A percentile compares a stretch with the other conserved stretches of the same genome.
Conservation (phyloP, 2,797 vertebrate species). For the Heliangelus exortis region DNA sequence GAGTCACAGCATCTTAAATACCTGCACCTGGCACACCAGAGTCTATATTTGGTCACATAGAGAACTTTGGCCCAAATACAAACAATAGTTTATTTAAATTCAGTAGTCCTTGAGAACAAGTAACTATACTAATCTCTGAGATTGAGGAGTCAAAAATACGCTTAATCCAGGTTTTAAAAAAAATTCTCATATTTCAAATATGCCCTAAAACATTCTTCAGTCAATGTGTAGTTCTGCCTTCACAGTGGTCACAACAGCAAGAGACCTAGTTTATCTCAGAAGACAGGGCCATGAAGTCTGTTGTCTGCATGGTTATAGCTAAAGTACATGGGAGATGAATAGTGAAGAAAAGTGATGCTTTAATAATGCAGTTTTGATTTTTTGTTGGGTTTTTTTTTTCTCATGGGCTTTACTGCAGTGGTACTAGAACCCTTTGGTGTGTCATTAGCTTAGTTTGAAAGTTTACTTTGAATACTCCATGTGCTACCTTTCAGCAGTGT, state of each 20-base stretch:
- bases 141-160: not conserved
- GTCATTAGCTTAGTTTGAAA: not conserved
- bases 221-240: not conserved
- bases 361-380: not conserved
- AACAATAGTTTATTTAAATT: not conserved
- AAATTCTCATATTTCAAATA: not conserved
- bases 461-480: not conserved
- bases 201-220: not conserved
- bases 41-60: not conserved
- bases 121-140: not conserved
- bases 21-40: not conserved
- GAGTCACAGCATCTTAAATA: not conserved
- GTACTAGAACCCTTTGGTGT: not conserved
- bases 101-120: not conserved
- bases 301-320: not conserved
- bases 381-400: not conserved
- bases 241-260: not conserved
- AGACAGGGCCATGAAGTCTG: not conserved
- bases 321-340: not conserved
- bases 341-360: not conserved
- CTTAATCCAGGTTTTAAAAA: not conserved
- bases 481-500: not conserved
- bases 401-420: not conserved
- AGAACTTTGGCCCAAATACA: not conserved
- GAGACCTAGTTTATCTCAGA: not conserved